Conservation (phyloP, 2,888 invertebrate species). For the Crossocerus cetratus region DNA sequence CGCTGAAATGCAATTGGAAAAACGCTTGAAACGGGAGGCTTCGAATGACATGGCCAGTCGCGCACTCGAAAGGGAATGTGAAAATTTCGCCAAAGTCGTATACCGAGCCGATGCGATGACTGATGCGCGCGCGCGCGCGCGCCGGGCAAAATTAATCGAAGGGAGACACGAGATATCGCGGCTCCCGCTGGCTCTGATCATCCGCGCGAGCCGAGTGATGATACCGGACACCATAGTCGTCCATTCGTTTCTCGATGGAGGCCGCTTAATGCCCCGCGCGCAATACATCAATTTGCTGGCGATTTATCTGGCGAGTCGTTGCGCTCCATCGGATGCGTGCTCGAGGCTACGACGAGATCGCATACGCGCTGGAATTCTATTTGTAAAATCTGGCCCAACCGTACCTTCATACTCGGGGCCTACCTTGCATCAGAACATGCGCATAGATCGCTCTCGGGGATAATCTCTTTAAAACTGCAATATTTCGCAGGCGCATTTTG, state of each 20-base stretch:
- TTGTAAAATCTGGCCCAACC: constrained; percentile 39
- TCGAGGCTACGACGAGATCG: background rate
- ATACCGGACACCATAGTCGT: constrained; percentile 26
- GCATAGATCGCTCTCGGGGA: constrained; percentile 8
- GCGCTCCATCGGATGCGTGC: constrained; percentile 2
- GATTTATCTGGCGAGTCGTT: constrained; percentile 25
- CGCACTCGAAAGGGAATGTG: background rate
- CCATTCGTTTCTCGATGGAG: constrained; percentile 39
- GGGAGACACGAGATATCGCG: constrained; percentile 19
- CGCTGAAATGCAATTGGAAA: no score
- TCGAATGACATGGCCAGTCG: background rate
- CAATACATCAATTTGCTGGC: constrained; percentile 21
- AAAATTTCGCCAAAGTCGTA: constrained; percentile 35
- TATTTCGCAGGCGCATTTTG: constrained; percentile 9
- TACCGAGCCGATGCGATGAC: constrained; percentile 35
- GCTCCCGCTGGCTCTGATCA: constrained; percentile 31
- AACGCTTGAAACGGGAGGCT: background rate
- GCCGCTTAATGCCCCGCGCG: constrained; percentile 41
- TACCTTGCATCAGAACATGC: no score
- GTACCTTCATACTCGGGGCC: background rate
- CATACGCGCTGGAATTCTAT: constrained; percentile 39
- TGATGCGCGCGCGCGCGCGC: constrained; percentile 35
- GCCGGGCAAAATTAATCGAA: constrained; percentile 39
- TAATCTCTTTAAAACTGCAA: constrained; percentile 30
- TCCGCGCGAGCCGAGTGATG: constrained; percentile 35